A percentile compares a stretch with the other conserved stretches of the same genome.
Evolutionary conservation across 2,113 vertebrate species (phyloP).

Genomic region (Ploceus nigricollis): DNA sequence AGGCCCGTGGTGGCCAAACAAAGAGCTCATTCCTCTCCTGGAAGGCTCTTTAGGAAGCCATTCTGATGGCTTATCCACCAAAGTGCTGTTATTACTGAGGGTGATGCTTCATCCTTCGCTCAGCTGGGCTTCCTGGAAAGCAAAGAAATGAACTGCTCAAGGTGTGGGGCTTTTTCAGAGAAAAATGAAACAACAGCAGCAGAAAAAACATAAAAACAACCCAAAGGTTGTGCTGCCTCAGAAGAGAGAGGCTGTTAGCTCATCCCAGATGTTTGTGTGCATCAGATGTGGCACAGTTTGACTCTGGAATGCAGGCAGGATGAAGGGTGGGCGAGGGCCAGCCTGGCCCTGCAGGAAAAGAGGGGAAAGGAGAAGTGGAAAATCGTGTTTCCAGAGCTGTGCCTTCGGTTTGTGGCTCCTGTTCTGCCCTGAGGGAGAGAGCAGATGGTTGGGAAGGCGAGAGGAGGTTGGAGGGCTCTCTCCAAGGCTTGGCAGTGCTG

Average conservation of each 20-base stretch:
- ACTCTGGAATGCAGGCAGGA: background rate
- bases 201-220: background rate
- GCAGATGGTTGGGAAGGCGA: background rate
- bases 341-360: background rate
- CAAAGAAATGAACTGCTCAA: background rate
- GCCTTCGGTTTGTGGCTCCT: background rate
- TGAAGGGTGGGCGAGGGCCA: background rate
- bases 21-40: background rate
- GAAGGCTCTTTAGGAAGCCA: background rate
- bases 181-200: background rate
- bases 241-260: background rate
- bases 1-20: background rate
- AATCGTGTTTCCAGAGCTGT: background rate
- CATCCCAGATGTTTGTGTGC: background rate
- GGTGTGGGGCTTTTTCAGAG: background rate
- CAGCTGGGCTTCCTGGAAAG: background rate
- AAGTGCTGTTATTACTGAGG: background rate
- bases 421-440: background rate
- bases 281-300: background rate
- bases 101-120: background rate
- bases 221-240: background rate
- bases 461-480: background rate
- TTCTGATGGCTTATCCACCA: background rate
- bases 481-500: background rate
- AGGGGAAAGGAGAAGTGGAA: too few relatives aligned